These are phyloP conservation scores for Ormyrus pomaceus DNA, from an alignment of 2,888 invertebrate genomes.

Conservation along the genomic window DNA sequence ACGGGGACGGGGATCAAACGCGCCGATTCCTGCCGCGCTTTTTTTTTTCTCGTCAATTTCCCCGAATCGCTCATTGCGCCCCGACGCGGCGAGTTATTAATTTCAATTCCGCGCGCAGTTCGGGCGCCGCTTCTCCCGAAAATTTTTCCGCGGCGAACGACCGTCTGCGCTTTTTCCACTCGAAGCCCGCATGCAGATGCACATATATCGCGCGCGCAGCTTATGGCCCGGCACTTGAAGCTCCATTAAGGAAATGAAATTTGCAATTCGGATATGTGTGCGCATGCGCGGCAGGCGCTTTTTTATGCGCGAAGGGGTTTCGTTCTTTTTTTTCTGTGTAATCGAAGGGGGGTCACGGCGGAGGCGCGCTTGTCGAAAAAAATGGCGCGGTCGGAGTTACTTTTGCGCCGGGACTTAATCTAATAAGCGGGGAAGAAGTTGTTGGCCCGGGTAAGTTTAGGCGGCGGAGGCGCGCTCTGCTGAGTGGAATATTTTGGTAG, in stretches of 20 bases:
- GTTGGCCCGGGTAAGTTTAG: neutral
- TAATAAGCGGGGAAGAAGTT: neutral
- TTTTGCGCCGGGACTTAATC: neutral
- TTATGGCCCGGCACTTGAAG: constrained; percentile 45
- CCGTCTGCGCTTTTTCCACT: constrained; percentile 1
- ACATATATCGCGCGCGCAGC: neutral
- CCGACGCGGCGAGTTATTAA: constrained; percentile 42
- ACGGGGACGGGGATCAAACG: too few relatives aligned
- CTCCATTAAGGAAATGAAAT: constrained; percentile 72
- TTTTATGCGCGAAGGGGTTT: neutral
- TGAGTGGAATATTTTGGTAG: too few relatives aligned
- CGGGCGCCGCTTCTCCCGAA: neutral
- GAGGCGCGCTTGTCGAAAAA: neutral
- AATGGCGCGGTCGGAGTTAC: neutral
- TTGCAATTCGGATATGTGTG: constrained; percentile 64
- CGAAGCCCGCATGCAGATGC: constrained; percentile 13
- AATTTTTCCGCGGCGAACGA: neutral
- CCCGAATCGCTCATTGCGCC: constrained; percentile 43
- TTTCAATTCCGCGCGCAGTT: constrained; percentile 46
- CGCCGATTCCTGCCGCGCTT: too few relatives aligned
- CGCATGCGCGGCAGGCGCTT: constrained; percentile 1
- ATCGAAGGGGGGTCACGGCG: neutral
- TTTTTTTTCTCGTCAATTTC: constrained; percentile 52
- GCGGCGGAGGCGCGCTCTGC: too few relatives aligned
- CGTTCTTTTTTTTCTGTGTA: neutral